These are phyloP conservation scores for Onychomys leucogaster DNA, from an alignment of 2,797 vertebrate species.

Conservation along the genomic window DNA sequence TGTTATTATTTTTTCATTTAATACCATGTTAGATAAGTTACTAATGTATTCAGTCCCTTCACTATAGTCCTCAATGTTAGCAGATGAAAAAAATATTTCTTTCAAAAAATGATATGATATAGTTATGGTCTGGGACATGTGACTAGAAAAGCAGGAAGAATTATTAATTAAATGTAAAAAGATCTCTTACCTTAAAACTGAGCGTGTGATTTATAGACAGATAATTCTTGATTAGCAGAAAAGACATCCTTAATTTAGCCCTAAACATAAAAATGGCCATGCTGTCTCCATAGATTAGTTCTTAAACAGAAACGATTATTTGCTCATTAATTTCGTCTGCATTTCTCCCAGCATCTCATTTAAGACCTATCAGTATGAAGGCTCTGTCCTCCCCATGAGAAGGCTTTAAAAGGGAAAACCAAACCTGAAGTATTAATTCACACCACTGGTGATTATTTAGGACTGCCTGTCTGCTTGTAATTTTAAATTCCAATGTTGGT, in stretches of 20 bases:
- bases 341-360: conserved; percentile 34
- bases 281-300: conserved; percentile 48
- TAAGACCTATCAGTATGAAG: conserved; percentile 4
- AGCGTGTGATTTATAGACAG: conserved; percentile 15
- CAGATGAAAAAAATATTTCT: neutral
- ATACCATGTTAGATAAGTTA: neutral
- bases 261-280: neutral
- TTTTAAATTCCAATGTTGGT: conserved; percentile 21
- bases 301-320: conserved; percentile 24
- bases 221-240: conserved; percentile 47
- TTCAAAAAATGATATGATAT: neutral
- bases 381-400: neutral
- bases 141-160: conserved; percentile 37
- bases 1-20: conserved; percentile 27
- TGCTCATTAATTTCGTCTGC: conserved; percentile 47
- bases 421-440: conserved; percentile 60
- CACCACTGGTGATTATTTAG: conserved; percentile 37
- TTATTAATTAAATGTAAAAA: neutral
- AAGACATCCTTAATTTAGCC: neutral
- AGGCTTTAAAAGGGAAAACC: conserved; percentile 53
- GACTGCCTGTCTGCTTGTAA: neutral
- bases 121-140: neutral
- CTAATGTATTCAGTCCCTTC: neutral
- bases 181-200: neutral
- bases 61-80: neutral